Evolutionary conservation across 2,797 vertebrate genomes (phyloP).

Genomic region (Rachycentron canadum): DNA sequence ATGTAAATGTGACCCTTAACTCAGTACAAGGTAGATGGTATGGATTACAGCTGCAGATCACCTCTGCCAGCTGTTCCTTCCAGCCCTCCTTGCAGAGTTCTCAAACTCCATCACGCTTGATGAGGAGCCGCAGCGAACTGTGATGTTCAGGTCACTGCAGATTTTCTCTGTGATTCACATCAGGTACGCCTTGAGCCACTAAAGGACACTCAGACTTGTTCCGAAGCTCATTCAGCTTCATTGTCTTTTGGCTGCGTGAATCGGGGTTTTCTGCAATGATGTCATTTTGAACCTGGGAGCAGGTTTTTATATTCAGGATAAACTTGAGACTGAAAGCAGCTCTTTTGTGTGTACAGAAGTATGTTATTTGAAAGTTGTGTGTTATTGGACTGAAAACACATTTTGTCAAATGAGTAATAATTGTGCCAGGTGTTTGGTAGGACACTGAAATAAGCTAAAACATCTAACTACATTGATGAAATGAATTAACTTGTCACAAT

Average conservation of each 20-base stretch:
- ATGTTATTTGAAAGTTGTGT: neutral
- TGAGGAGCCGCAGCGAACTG: slow-evolving; percentile 38
- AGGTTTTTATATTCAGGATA: neutral
- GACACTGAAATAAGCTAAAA: too few species aligned
- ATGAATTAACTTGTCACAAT: too few species aligned
- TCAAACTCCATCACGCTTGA: slow-evolving; percentile 12
- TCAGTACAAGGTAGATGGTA: neutral
- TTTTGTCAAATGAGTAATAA: too few species aligned
- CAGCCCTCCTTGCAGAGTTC: slow-evolving; percentile 1
- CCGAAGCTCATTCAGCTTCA: neutral
- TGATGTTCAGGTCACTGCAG: slow-evolving; percentile 32
- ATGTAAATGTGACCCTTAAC: neutral
- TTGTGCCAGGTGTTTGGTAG: too few species aligned
- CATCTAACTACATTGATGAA: too few species aligned
- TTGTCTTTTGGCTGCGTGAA: neutral
- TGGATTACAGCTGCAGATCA: slow-evolving; percentile 26
- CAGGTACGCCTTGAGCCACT: slow-evolving; percentile 23
- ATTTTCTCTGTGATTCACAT: slow-evolving; percentile 30
- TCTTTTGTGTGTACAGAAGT: neutral
- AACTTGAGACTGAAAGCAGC: neutral
- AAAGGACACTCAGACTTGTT: slow-evolving; percentile 9
- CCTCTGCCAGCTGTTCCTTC: slow-evolving; percentile 15
- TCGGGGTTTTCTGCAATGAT: neutral
- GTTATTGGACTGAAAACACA: too few species aligned
- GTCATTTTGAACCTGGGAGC: neutral